Conservation (phyloP, 1,140 invertebrate species). For the Sycophila sp. region DNA sequence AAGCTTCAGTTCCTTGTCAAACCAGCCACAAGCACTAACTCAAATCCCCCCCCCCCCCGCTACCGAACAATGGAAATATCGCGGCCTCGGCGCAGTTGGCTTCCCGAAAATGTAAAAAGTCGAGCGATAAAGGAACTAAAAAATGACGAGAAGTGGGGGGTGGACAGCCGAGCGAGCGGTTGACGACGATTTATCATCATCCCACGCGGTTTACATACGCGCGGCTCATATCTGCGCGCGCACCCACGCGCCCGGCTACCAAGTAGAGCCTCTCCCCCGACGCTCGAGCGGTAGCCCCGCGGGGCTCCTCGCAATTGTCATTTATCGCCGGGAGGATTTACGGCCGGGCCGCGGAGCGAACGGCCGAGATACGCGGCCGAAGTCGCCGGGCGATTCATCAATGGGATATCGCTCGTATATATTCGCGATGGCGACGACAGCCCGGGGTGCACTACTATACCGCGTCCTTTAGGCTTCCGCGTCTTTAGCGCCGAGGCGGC, state of each 20-base stretch:
- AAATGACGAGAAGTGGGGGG: constrained; percentile 36
- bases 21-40: no score
- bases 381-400: constrained; percentile 54
- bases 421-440: background rate
- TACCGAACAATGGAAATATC: background rate
- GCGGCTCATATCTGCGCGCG: constrained; percentile 42
- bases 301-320: constrained; percentile 57
- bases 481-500: no score
- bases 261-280: no score
- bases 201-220: no score
- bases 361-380: constrained; percentile 34
- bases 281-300: constrained; percentile 50
- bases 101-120: background rate
- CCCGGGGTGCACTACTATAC: no score
- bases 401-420: constrained; percentile 58
- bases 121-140: background rate
- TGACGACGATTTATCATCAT: constrained; percentile 61
- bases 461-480: no score
- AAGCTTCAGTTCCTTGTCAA: no score
- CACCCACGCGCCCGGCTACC: constrained; percentile 54
- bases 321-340: constrained; percentile 59
- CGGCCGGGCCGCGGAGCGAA: constrained; percentile 48
- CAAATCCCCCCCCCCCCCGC: no score
- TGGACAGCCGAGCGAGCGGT: constrained; percentile 41
- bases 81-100: background rate